phyloP scores from a whole-genome alignment of 2,797 vertebrate species.

The Fringilla coelebs region DNA sequence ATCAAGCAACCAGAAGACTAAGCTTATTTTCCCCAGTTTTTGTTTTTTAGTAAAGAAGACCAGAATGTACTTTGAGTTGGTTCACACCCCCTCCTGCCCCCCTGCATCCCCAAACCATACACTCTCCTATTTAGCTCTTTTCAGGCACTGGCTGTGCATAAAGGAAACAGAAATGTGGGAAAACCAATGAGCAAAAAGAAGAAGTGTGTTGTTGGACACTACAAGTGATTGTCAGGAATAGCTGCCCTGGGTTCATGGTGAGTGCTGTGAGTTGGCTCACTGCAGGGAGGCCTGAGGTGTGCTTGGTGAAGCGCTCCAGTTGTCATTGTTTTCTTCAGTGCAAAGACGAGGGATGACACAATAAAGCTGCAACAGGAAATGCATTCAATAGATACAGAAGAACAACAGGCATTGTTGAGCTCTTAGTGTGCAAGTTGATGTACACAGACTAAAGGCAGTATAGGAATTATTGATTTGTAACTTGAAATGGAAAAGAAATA shows the following conservation, averaged over 20 bases:
- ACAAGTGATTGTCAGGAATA: not conserved
- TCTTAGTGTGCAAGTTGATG: not conserved
- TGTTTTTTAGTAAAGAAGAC: not conserved
- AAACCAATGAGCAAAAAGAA: not conserved
- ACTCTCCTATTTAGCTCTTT: not conserved
- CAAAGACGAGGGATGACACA: not conserved
- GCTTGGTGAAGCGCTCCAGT: accelerated
- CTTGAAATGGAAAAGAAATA: not conserved
- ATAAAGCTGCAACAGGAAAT: not conserved
- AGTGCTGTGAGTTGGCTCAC: not conserved
- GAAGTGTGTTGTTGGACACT: not conserved
- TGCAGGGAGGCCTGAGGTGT: not conserved
- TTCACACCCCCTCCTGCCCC: accelerated
- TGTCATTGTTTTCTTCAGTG: not conserved
- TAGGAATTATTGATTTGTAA: not conserved
- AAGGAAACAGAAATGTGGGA: not conserved
- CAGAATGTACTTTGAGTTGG: accelerated
- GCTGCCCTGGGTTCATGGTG: not conserved
- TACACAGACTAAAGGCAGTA: not conserved
- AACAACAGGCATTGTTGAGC: accelerated
- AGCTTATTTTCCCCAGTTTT: not conserved
- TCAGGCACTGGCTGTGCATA: not conserved
- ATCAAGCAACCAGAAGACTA: not conserved
- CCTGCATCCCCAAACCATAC: not conserved
- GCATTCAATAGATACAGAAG: not conserved